Evolutionary conservation across 2,888 invertebrate species (phyloP).

Genomic region (Cantharis rufa): DNA sequence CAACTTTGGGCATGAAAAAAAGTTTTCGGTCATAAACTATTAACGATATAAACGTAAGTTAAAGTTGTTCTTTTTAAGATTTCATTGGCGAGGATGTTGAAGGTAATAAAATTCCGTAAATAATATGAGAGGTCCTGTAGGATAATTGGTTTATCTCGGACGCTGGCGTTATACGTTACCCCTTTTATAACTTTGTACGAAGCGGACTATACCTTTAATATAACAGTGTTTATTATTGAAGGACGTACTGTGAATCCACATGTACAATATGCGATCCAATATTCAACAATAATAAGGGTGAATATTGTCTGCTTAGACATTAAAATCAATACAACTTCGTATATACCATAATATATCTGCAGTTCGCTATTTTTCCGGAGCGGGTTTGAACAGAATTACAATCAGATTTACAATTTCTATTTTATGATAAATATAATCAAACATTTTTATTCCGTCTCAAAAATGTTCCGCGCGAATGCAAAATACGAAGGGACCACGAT

Average conservation of each 20-base stretch:
- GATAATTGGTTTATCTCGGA: conserved; percentile 41
- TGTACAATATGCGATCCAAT: conserved; percentile 47
- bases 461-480: background rate
- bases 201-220: conserved; percentile 45
- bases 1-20: background rate
- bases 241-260: conserved; percentile 49
- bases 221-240: conserved; percentile 53
- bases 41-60: background rate
- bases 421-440: conserved; percentile 20
- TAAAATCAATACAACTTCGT: conserved; percentile 57
- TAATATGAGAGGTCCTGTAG: conserved; percentile 42
- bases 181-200: conserved; percentile 40
- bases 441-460: background rate
- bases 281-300: conserved; percentile 49
- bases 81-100: background rate
- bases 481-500: background rate
- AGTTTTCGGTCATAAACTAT: background rate
- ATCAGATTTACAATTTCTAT: conserved; percentile 27
- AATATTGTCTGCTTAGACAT: conserved; percentile 50
- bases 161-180: conserved; percentile 22
- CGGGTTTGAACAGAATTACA: conserved; percentile 36
- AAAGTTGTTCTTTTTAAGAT: background rate
- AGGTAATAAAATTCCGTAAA: conserved; percentile 50
- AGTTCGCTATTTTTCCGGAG: conserved; percentile 52
- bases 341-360: conserved; percentile 56